Evolutionary conservation across 2,888 invertebrate species (phyloP).

Genomic region (Hypena proboscidalis): DNA sequence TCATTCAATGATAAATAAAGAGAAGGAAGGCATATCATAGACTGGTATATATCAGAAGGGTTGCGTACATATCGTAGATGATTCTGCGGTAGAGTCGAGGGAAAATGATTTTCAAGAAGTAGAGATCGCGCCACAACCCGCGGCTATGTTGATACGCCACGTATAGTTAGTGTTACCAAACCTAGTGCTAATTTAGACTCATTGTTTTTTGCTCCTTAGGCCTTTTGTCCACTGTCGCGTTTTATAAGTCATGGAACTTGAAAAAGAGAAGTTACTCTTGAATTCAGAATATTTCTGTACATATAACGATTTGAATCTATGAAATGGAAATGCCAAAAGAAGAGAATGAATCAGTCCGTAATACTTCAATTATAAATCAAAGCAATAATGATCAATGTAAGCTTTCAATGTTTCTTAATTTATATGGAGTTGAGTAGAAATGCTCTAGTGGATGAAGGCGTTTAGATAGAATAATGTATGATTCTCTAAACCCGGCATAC

Average conservation of each 20-base stretch:
- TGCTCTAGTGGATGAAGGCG: constrained; percentile 22
- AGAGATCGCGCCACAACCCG: constrained; percentile 32
- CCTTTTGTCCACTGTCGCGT: constrained; percentile 21
- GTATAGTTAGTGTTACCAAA: constrained; percentile 50
- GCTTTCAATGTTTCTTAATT: background rate
- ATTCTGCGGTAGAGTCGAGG: constrained; percentile 11
- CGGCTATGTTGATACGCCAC: constrained; percentile 50
- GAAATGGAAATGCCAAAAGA: too few species aligned
- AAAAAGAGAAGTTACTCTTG: background rate
- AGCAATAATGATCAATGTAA: background rate
- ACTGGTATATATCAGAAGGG: constrained; percentile 10
- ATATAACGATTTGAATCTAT: background rate
- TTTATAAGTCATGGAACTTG: background rate
- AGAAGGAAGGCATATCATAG: constrained; percentile 18
- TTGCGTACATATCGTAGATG: constrained; percentile 11
- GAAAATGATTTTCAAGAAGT: background rate
- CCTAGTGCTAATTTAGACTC: constrained; percentile 45
- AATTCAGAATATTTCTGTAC: background rate
- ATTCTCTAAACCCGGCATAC: constrained; percentile 36
- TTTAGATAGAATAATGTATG: constrained; percentile 42
- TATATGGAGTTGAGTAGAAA: background rate
- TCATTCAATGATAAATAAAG: background rate
- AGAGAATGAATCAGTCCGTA: too few species aligned
- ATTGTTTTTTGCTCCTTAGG: constrained; percentile 45
- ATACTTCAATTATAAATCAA: background rate